Evolutionary conservation across 2,888 invertebrate species (phyloP).

Genomic region (Argyresthia goedartella): DNA sequence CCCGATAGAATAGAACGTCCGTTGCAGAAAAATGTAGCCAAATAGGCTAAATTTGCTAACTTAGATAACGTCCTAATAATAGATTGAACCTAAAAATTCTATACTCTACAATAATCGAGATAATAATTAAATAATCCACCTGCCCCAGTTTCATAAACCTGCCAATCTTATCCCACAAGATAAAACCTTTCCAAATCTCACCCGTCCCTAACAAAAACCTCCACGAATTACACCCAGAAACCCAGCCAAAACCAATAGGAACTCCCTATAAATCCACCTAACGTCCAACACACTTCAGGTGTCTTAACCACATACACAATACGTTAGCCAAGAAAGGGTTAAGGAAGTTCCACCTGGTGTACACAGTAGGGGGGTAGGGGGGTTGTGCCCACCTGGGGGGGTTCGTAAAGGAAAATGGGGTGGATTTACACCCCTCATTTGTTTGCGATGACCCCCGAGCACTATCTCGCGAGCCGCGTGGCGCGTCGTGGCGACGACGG

Average conservation of each 20-base stretch:
- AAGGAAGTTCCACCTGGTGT: constrained; percentile 50
- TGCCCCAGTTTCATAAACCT: no score
- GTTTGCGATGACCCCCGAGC: constrained; percentile 75
- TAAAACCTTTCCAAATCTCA: no score
- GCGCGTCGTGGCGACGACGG: constrained; percentile 48
- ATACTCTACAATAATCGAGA: no score
- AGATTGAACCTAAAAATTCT: no score
- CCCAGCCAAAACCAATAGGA: constrained; percentile 51
- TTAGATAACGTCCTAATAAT: no score
- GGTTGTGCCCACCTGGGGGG: constrained; percentile 8
- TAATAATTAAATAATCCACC: no score
- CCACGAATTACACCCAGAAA: background rate
- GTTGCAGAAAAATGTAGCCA: no score
- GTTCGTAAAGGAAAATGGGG: constrained; percentile 21
- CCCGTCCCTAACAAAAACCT: no score
- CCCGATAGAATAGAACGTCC: no score
- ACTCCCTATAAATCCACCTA: constrained; percentile 54
- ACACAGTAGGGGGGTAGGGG: constrained; percentile 8
- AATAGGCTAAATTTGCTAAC: no score
- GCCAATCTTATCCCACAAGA: no score
- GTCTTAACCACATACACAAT: constrained; percentile 52
- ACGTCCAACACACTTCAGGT: constrained; percentile 59
- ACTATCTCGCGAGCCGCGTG: constrained; percentile 39
- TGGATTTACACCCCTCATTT: constrained; percentile 77
- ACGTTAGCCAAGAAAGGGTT: constrained; percentile 68